These are phyloP conservation scores for Atherinosoma microstoma DNA, from an alignment of 2,797 vertebrate species.

Conservation along the genomic window DNA sequence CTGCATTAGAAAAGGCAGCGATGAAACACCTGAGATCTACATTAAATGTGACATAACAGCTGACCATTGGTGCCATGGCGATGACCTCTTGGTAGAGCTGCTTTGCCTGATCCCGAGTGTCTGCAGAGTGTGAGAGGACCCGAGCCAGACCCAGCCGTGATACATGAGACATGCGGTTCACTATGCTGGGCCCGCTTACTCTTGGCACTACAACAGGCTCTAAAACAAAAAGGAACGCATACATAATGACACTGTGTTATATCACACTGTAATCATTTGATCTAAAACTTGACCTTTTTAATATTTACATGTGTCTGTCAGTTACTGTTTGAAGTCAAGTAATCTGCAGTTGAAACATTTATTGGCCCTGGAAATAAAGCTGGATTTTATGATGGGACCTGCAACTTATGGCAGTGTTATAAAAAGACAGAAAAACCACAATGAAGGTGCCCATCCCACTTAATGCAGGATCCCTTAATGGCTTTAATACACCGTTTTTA, in stretches of 20 bases:
- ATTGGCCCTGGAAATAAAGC: neutral
- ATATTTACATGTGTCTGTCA: neutral
- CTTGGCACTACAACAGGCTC: slow-evolving; percentile 29
- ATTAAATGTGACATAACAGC: neutral
- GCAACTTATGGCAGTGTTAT: neutral
- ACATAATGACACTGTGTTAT: neutral
- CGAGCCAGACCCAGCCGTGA: slow-evolving; percentile 77
- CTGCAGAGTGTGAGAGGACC: slow-evolving; percentile 58
- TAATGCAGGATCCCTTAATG: neutral
- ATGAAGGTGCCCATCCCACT: too few species aligned
- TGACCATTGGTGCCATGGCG: slow-evolving; percentile 76
- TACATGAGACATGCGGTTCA: slow-evolving; percentile 71
- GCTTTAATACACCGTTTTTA: neutral
- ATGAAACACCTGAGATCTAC: slow-evolving; percentile 6
- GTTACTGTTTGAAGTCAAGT: neutral
- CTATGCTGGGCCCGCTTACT: neutral
- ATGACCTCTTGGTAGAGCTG: slow-evolving; percentile 77
- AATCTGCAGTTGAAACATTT: neutral
- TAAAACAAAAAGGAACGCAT: slow-evolving; percentile 22
- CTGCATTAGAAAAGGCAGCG: neutral
- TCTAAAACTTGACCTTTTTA: neutral
- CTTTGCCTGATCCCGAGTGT: slow-evolving; percentile 58
- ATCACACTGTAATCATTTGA: neutral
- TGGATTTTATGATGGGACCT: neutral
- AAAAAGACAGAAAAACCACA: neutral